These are phyloP conservation scores for Malthinus seriepunctatus DNA, from an alignment of 2,888 invertebrate species.

Conservation along the genomic window DNA sequence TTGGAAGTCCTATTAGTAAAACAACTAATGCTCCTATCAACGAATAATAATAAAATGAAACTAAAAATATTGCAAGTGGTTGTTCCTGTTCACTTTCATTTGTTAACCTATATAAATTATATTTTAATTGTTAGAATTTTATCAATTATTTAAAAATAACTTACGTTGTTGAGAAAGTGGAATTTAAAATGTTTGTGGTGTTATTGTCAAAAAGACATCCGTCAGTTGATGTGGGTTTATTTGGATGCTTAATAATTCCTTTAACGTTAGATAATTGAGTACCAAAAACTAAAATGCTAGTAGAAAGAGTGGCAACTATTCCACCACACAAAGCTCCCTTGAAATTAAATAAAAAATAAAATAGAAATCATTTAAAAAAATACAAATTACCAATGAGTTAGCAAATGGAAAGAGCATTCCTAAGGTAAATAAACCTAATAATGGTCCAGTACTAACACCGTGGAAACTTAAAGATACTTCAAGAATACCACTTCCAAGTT, in stretches of 20 bases:
- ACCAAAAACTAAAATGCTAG: conserved; percentile 31
- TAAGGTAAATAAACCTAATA: conserved; percentile 67
- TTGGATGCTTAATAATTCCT: conserved; percentile 32
- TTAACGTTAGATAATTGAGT: conserved; percentile 36
- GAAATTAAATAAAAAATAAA: conserved; percentile 9
- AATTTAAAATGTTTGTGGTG: background rate
- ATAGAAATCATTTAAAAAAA: background rate
- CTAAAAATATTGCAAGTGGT: conserved; percentile 33
- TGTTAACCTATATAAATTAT: background rate
- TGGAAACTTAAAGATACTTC: conserved; percentile 66
- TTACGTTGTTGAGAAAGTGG: background rate
- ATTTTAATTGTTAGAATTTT: too few species aligned
- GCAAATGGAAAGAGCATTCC: conserved; percentile 70
- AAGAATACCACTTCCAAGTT: conserved; percentile 66
- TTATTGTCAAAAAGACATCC: conserved; percentile 34
- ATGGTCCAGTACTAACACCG: conserved; percentile 67
- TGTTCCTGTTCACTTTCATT: conserved; percentile 3
- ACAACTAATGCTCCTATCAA: conserved; percentile 24
- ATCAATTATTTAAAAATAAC: background rate
- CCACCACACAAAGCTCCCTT: conserved; percentile 41
- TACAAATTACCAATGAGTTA: conserved; percentile 58
- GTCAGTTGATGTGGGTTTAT: conserved; percentile 36
- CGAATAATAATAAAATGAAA: conserved; percentile 41
- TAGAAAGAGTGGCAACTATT: conserved; percentile 26
- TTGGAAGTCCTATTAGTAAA: conserved; percentile 24